Percentiles rank a stretch among this genome's conserved stretches.
Evolutionary conservation across 2,888 invertebrate genomes (phyloP).

Genomic region (Phrixothrix hirtus): DNA sequence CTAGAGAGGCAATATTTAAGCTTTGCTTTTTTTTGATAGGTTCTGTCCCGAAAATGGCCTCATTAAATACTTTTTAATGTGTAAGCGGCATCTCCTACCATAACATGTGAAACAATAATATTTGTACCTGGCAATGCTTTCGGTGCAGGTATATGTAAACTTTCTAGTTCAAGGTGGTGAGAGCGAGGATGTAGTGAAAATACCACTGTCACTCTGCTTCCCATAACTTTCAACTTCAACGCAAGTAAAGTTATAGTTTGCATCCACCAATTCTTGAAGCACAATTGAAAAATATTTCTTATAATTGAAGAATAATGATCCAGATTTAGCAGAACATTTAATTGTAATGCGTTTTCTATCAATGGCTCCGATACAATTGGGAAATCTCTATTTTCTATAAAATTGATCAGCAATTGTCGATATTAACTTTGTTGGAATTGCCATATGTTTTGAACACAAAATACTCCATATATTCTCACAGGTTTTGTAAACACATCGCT

Average conservation of each 20-base stretch:
- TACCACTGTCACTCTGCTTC: constrained; percentile 7
- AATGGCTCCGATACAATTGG: no score
- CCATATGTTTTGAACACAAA: constrained; percentile 1
- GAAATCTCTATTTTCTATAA: no score
- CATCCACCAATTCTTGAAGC: constrained; percentile 6
- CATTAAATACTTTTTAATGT: constrained; percentile 7
- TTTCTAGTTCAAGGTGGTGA: constrained; percentile 3
- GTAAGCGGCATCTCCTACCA: constrained; percentile 6
- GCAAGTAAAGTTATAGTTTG: background rate
- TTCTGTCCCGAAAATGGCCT: no score
- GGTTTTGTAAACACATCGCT: no score
- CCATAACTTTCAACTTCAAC: constrained; percentile 1
- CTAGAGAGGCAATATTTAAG: constrained; percentile 3
- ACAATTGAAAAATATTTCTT: constrained; percentile 8
- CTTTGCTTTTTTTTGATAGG: no score
- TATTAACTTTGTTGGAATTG: no score
- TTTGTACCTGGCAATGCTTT: constrained; percentile 1
- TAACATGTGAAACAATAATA: no score
- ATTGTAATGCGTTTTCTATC: no score
- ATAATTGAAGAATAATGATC: constrained; percentile 7
- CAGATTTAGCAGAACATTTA: constrained; percentile 3
- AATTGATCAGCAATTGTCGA: constrained; percentile 1
- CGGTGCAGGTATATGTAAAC: background rate
- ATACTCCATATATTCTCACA: constrained; percentile 7
- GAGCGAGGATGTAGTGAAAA: constrained; percentile 4